Percentiles rank a stretch among this genome's conserved stretches.
phyloP scores from a whole-genome alignment of 1,140 invertebrate species.

The Bombus superbus region DNA sequence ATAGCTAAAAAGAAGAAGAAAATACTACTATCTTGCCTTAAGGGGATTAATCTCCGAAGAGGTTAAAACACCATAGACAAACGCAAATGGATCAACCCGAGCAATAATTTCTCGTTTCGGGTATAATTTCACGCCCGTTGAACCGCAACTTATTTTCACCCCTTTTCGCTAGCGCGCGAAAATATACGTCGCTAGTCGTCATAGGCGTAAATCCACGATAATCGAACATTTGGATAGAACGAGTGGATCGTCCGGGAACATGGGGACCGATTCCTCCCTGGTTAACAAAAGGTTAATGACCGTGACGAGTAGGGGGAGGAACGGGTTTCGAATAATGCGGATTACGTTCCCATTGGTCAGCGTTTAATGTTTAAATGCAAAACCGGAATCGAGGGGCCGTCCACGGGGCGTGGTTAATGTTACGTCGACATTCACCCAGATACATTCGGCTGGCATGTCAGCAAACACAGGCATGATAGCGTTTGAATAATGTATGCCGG shows the following conservation, averaged over 20 bases:
- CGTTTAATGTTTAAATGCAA: constrained; percentile 69
- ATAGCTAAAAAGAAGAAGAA: too few relatives aligned
- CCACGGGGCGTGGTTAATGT: constrained; percentile 69
- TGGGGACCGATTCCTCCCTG: constrained; percentile 26
- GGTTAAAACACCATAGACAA: too few relatives aligned
- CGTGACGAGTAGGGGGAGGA: constrained; percentile 39
- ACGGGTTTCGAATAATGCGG: constrained; percentile 54
- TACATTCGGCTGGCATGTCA: constrained; percentile 70
- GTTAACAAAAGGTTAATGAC: constrained; percentile 63
- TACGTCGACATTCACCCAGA: constrained; percentile 71
- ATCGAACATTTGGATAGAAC: constrained; percentile 10
- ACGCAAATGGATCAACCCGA: too few relatives aligned
- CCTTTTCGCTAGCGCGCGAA: not conserved
- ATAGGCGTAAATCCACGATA: not conserved
- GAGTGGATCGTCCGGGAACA: constrained; percentile 5
- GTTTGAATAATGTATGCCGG: constrained; percentile 70
- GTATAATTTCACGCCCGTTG: not conserved
- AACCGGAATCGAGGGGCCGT: constrained; percentile 69
- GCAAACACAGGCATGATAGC: constrained; percentile 72
- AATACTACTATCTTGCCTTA: too few relatives aligned
- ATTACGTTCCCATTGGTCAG: constrained; percentile 66
- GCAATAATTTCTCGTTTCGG: not conserved
- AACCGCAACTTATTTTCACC: not conserved
- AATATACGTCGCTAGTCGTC: too few relatives aligned
- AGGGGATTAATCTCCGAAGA: too few relatives aligned